Evolutionary conservation across 2,797 vertebrate genomes (phyloP), one percentile per base, ranked within the genome.

Genomic region (Setipinna tenuifilis): DNA sequence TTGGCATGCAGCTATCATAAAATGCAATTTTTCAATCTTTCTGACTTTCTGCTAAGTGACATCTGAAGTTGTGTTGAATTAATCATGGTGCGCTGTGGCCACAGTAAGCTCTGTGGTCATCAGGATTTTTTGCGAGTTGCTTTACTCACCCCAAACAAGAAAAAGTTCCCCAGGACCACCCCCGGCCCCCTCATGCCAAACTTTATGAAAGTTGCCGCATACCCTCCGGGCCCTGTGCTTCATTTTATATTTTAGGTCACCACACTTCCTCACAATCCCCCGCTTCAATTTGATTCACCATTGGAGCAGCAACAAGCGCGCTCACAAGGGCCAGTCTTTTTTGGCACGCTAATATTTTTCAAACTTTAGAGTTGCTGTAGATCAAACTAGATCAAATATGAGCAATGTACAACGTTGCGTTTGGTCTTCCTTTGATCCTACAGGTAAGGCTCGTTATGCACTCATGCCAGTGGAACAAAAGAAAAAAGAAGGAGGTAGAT

Each of bases 1-100:
- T 78, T 78, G 31, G 35, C 35, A 41, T 44, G 6, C 71, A 44
- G 71, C 71, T 21, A 78, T 78, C 71, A 44, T 35, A 44, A 75
- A 71, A 19, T 28, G 35, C 11, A 71, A 14, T 7, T 31, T 31
- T 71, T 31, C 17, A 71, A 54, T 54, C 50, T 71, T 71, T 78
- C 31, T 44, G 71, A 31, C 17, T 44, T 78, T 41, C 31, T 35
- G 41, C 50, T 59, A 11, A 57, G 57, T 57, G 82, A 83, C 31
- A 35, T 83, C 57, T 83, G 82, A 50, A 58, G 17, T n/a, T 62
- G 41, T 44, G 81, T 85, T 46, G 84, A 85, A 82, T 78, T 75
- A 78, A 82, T 54, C 31, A 16, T 81, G 75, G 50, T 54, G 48
- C 17, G 17, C 71, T 44, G 71, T 19, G 71, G 41, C 71, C 71